These are phyloP conservation scores for Hesperia comma DNA, from an alignment of 2,888 invertebrate genomes.

Conservation along the genomic window DNA sequence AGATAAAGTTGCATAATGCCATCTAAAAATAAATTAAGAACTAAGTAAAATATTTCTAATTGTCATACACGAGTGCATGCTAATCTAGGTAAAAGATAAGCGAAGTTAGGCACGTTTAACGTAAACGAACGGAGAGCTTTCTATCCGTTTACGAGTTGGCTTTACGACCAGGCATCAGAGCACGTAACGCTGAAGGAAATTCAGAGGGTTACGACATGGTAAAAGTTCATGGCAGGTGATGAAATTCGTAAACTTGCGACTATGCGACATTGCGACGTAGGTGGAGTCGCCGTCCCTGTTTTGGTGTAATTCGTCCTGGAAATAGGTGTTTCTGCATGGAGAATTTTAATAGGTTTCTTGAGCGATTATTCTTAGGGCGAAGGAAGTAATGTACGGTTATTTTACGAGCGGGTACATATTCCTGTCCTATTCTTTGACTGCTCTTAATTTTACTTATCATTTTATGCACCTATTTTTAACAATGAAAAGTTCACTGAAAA, in stretches of 20 bases:
- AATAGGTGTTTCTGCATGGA: too few relatives aligned
- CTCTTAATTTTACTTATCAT: too few relatives aligned
- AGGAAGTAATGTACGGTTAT: too few relatives aligned
- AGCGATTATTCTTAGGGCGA: too few relatives aligned
- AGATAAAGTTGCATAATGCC: not conserved
- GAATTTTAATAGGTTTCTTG: too few relatives aligned
- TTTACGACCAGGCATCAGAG: conserved; percentile 13
- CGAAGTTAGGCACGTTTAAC: conserved; percentile 6
- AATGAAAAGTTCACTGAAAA: too few relatives aligned
- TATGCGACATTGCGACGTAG: not conserved
- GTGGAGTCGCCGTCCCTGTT: too few relatives aligned
- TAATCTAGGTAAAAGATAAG: not conserved
- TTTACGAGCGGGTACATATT: too few relatives aligned
- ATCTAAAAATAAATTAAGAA: not conserved
- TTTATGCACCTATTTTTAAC: too few relatives aligned
- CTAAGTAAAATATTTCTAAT: not conserved
- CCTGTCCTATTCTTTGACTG: too few relatives aligned
- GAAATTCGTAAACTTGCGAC: conserved; percentile 17
- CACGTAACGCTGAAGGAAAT: conserved; percentile 32
- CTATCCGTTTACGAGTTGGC: conserved; percentile 18
- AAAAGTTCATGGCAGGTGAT: conserved; percentile 15
- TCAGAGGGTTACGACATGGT: conserved; percentile 20
- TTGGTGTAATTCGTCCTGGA: too few relatives aligned
- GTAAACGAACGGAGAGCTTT: conserved; percentile 10
- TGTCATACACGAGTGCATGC: conserved; percentile 4